Base-by-base conservation (phyloP, 2,888 invertebrate genomes). In the Morpho achilles region DNA sequence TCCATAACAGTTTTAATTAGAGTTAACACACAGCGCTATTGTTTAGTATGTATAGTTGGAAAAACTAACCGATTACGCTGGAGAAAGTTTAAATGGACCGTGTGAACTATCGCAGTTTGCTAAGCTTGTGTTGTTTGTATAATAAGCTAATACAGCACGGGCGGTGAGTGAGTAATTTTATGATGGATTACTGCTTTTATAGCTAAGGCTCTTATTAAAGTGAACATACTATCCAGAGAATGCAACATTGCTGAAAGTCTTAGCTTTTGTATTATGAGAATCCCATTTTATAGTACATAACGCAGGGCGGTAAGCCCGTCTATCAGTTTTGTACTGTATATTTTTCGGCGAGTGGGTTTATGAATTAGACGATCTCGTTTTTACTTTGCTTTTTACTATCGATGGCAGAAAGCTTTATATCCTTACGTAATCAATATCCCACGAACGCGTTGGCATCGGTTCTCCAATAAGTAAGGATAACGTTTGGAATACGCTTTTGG, bases 141-240 rank as follows among this genome's bases (percentile, higher is more conserved):
- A 48, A 32, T 48, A 54, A 54, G 32, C 10, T 42, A 48, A 48
- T 48, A 48, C 32, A 54, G 23, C 41, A 42, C 48, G 54, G 47
- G 54, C 48, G 41, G 42, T 7, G 23, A 48, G 54, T 54, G 48
- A 54, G 54, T 48, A 48, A 54, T 54, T 54, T 54, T 54, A 54
- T 54, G 54, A 54, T 54, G 54, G 54, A 54, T 54, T 54, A 23
- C 54, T 42, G 54, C 47, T 46, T 54, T 54, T 54, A 54, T 47
- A 54, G 54, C 54, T 22, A 48, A 54, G 42, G 23, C 48, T 54
- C 53, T 53, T 46, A 46, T 53, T 53, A 53, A 53, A 53, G 47
- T 47, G 23, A 48, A 47, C 48, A 54, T 48, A 54, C 54, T 48
- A 54, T 48, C 23, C 42, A 43, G 42, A 48, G 23, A 47, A 46